Evolutionary conservation across 2,888 invertebrate species (phyloP), one percentile per base, ranked within the genome.

Genomic region (Tortrix viridana): DNA sequence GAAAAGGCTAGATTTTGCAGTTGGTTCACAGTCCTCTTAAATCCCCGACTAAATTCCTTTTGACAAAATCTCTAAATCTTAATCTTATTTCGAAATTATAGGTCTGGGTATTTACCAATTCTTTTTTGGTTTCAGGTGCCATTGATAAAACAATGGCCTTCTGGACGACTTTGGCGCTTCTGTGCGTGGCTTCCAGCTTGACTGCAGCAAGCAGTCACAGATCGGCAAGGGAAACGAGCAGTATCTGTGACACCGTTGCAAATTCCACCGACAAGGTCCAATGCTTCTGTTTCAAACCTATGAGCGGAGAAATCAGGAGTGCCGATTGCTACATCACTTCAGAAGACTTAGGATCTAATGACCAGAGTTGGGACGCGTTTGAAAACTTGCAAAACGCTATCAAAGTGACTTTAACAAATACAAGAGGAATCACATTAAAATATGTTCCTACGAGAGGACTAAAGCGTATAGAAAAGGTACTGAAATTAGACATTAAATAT

Each of bases 241-340:
- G 74, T 19, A 74, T 92, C 59, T 91, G 91, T 68, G 84, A 87
- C 48, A 73, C 81, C n/a, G 68, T 71, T 2, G 79, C 74, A 65
- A 88, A 84, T 53, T 85, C 75, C 63, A 81, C 84, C 0, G 82
- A 80, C 41, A 81, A 81, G 70, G 73, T 91, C 5, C 86, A 86
- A 69, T 92, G 92, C 67, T 89, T 80, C 67, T 92, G 92, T 68
- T 68, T 65, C 19, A 75, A 67, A 63, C 69, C 68, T 2, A 69
- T 68, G 19, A 66, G 78, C n/a, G 66, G 76, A 19, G 62, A 71
- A 5, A 94, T 95, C 1, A 93, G 93, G 60, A 94, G 93, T 56
- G 95, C 95, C 22, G 95, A 95, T 74, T 97, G 97, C 76, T 94
- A 94, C 86, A 91, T 96, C 5, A 94, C 95, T 69, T 92, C 90